Conservation (phyloP, 2,888 invertebrate genomes). For the Ectemnius continuus region DNA sequence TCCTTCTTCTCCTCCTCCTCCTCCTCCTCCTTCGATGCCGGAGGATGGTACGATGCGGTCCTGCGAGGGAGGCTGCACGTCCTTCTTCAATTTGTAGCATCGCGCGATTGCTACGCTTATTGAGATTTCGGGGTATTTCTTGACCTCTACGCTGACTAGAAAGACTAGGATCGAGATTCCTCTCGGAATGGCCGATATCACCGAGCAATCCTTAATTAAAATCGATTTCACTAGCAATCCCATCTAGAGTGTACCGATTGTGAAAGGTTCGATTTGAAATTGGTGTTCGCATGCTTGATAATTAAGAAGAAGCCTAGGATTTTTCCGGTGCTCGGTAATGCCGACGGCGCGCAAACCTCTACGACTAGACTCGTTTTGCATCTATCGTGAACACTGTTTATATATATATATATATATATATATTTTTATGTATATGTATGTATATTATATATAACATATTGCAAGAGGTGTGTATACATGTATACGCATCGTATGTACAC, state of each 20-base stretch:
- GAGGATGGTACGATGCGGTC: constrained; percentile 13
- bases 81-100: constrained; percentile 26
- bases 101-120: constrained; percentile 9
- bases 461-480: constrained; percentile 3
- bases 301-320: background rate
- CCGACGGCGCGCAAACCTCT: constrained; percentile 3
- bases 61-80: constrained; percentile 17
- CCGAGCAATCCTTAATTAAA: background rate
- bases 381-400: constrained; percentile 38
- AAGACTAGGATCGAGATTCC: constrained; percentile 23
- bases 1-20: no score
- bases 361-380: constrained; percentile 6
- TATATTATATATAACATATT: constrained; percentile 19
- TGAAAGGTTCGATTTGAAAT: no score
- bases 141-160: constrained; percentile 27
- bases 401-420: constrained; percentile 31
- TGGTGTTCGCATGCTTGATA: no score
- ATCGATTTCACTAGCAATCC: no score
- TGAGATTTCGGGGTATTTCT: constrained; percentile 11
- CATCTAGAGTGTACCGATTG: no score
- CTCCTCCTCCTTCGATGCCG: constrained; percentile 15
- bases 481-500: constrained; percentile 53
- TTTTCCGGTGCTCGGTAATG: constrained; percentile 6
- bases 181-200: constrained; percentile 13
- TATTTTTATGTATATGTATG: constrained; percentile 36